Evolutionary conservation across 1,140 invertebrate species (phyloP), one percentile per base, ranked within the genome.

Genomic region (Metopolophium dirhodum): DNA sequence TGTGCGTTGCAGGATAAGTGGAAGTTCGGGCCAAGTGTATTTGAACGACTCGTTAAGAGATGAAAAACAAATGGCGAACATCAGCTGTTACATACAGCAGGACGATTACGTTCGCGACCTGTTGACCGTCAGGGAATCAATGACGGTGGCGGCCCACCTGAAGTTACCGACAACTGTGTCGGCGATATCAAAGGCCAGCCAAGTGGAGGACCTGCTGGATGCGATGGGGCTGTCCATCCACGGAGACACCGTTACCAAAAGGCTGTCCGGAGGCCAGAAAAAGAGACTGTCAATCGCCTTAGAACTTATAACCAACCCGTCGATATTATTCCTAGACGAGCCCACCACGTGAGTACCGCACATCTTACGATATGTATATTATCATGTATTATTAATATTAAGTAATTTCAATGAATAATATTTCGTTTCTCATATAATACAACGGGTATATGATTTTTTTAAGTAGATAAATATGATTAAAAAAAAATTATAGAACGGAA

Each of bases 61-160:
- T 93, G 94, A 96, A 88, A 94, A 96, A 18, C 95, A 95, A 22
- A 99, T 99, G 95, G 96, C 98, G 61, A 97, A 97, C 94, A 96
- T 97, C 94, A 98, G 98, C 0, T 98, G 98, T 93, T 99, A 99
- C 95, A 99, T 99, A 93, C 98, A 98, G 95, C 98, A 99, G 95
- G 97, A 99, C 94, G 98, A 99, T 94, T 96, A 97, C 94, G 95
- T 99, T 14, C 97, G 98, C 93, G 97, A 97, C 0, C 96, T 98
- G 94, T 96, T 99, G 4, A 98, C 97, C 1, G 98, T 99, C 1
- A 95, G 97, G 54, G 98, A 99, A 95, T 97, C 98, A 7, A 98
- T 99, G 96, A 96, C 96, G 93, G 96, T 98, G 91, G 98, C 98
- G 7, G 98, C 98, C 0, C 97, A 99, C 95, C 96, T 99, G 0